Conservation (phyloP, 2,888 invertebrate species). For the Polyommatus icarus region DNA sequence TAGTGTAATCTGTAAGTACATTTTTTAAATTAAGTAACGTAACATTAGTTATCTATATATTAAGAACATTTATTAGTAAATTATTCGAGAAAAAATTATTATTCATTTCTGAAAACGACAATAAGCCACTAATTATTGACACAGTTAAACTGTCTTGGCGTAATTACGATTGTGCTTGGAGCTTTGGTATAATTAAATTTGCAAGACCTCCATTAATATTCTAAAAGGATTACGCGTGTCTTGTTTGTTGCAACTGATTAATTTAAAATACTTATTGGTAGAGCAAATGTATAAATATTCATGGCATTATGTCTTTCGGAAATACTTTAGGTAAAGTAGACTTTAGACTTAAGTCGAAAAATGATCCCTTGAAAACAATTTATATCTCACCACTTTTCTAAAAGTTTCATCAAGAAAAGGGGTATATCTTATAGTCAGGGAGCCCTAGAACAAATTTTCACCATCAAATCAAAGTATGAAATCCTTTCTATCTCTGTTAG, state of each 20-base stretch:
- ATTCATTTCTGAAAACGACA: not conserved
- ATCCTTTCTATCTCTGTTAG: too few species aligned
- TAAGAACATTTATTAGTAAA: not conserved
- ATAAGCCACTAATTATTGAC: not conserved
- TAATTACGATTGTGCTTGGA: not conserved
- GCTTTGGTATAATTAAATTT: constrained; percentile 3
- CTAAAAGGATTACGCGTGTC: not conserved
- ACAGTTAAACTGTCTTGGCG: not conserved
- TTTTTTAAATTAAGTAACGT: not conserved
- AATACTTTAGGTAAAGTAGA: too few species aligned
- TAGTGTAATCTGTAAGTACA: not conserved
- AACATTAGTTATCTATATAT: not conserved
- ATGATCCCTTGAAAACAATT: too few species aligned
- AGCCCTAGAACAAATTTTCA: too few species aligned
- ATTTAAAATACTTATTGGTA: not conserved
- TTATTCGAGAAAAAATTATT: not conserved
- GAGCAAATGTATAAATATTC: too few species aligned
- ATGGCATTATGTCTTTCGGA: too few species aligned
- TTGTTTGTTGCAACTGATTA: not conserved
- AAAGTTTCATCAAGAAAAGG: too few species aligned
- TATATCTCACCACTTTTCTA: too few species aligned
- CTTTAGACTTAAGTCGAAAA: too few species aligned
- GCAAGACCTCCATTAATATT: not conserved
- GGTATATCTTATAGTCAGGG: too few species aligned
- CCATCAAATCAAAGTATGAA: too few species aligned